These are phyloP conservation scores for Anguilla japonica DNA, from an alignment of 2,113 vertebrate species.

Conservation along the genomic window DNA sequence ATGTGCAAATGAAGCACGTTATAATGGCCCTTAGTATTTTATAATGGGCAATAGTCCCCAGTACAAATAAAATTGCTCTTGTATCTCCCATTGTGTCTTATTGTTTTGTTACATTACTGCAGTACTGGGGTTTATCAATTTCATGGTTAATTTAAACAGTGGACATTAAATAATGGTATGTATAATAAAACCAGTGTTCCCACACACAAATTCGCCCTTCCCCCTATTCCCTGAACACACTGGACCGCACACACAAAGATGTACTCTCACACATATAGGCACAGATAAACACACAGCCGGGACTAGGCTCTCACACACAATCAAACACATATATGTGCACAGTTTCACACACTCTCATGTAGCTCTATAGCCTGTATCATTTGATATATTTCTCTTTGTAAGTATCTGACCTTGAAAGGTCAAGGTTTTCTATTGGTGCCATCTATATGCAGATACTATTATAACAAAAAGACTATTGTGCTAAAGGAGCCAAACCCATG, in stretches of 20 bases:
- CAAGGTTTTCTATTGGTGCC: conserved; percentile 2
- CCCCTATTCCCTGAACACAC: neutral
- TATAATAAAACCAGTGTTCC: neutral
- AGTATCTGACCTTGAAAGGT: conserved; percentile 17
- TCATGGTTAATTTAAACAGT: neutral
- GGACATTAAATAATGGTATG: neutral
- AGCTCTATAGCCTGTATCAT: conserved; percentile 4
- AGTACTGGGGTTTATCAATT: neutral
- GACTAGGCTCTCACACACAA: neutral
- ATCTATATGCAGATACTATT: conserved; percentile 3
- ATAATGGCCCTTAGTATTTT: neutral
- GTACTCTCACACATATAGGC: neutral
- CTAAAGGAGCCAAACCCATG: neutral
- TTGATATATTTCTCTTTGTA: neutral
- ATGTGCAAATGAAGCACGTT: neutral
- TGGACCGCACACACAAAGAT: neutral
- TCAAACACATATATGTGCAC: neutral
- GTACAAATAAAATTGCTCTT: neutral
- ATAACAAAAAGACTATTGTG: neutral
- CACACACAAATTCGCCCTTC: neutral
- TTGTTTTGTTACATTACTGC: neutral
- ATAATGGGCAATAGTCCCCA: neutral
- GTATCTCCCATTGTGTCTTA: neutral
- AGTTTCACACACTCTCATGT: neutral
- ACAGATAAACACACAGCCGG: neutral